Conservation (phyloP, 2,888 invertebrate genomes). For the Aquatica leii region DNA sequence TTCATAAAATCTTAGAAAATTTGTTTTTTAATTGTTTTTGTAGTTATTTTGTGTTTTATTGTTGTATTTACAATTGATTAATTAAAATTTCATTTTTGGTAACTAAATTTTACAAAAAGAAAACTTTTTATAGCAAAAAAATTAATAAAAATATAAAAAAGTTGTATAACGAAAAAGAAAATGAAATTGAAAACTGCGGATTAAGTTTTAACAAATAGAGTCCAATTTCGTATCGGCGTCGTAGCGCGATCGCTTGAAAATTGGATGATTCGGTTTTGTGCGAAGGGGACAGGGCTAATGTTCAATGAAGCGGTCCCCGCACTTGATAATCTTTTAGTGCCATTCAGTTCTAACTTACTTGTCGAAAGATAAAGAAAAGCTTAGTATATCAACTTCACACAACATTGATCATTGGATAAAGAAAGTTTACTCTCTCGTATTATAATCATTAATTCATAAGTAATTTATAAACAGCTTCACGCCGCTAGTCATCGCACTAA, state of each 20-base stretch:
- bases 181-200: neutral
- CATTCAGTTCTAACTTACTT: constrained; percentile 22
- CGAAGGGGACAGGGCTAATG: neutral
- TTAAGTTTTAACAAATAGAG: constrained; percentile 22
- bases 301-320: constrained; percentile 14
- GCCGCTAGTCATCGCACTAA: too few species aligned
- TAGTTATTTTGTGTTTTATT: too few species aligned
- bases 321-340: constrained; percentile 25
- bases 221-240: constrained; percentile 12
- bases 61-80: too few species aligned
- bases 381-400: constrained; percentile 31
- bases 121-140: too few species aligned
- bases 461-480: too few species aligned
- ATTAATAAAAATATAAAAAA: neutral
- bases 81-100: too few species aligned
- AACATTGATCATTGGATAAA: constrained; percentile 28
- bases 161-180: neutral
- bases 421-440: constrained; percentile 17
- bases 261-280: constrained; percentile 10
- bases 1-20: too few species aligned
- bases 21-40: too few species aligned
- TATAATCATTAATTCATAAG: too few species aligned
- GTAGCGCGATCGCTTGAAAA: constrained; percentile 15
- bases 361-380: constrained; percentile 28
- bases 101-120: too few species aligned